These are phyloP conservation scores for Ophiothrix spiculata DNA, from an alignment of 35 echinoderm and acorn worm genomes.

Conservation along the genomic window DNA sequence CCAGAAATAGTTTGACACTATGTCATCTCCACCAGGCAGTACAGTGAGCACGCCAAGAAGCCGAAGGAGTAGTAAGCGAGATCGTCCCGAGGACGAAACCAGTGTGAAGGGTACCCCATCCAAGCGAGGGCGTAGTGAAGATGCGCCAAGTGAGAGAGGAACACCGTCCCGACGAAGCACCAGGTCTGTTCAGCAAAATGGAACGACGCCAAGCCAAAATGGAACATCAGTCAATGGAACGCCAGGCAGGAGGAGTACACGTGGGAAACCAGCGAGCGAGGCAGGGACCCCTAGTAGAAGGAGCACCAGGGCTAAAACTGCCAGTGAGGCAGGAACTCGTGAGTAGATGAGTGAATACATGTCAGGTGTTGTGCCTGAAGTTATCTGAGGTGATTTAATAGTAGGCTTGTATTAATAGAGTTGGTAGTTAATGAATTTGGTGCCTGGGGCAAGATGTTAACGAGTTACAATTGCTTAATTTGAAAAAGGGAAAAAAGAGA, in stretches of 20 bases:
- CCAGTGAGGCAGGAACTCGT: slow-evolving; percentile 59
- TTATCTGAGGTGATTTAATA: background rate
- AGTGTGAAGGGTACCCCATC: slow-evolving; percentile 80
- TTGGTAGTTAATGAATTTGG: too few species aligned
- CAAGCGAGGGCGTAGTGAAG: slow-evolving; percentile 69
- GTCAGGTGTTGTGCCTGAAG: background rate
- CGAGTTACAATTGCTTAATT: too few species aligned
- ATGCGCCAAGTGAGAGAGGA: slow-evolving; percentile 19
- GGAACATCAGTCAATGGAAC: slow-evolving; percentile 17
- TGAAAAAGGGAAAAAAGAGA: too few species aligned
- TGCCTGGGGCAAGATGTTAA: too few species aligned
- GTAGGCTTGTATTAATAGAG: background rate
- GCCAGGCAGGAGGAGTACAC: slow-evolving; percentile 25
- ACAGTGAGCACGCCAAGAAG: slow-evolving; percentile 58
- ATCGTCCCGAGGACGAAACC: slow-evolving; percentile 48
- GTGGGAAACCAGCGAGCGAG: slow-evolving; percentile 42
- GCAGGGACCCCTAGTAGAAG: slow-evolving; percentile 51
- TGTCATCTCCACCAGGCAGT: slow-evolving; percentile 83
- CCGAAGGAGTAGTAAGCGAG: slow-evolving; percentile 60
- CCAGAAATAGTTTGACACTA: slow-evolving; percentile 17
- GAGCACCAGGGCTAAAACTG: slow-evolving; percentile 32
- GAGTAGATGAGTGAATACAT: background rate
- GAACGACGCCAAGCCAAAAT: slow-evolving; percentile 12
- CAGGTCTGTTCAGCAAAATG: background rate
- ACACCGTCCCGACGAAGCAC: slow-evolving; percentile 46